These are phyloP conservation scores for Archips crataeganus DNA, from an alignment of 2,888 invertebrate species.

Conservation along the genomic window DNA sequence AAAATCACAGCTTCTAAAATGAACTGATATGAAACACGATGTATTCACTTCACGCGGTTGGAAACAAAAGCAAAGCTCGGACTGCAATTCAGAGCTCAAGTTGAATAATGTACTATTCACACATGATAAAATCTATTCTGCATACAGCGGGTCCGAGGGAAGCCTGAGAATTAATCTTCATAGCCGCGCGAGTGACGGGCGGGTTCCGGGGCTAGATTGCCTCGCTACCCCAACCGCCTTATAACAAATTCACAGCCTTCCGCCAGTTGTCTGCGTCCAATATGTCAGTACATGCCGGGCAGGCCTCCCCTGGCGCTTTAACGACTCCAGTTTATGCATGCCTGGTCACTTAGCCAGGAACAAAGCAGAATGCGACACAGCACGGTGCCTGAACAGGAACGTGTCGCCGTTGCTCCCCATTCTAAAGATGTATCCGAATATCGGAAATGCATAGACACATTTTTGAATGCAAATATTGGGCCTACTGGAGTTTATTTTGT, in stretches of 20 bases:
- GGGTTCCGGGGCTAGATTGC: constrained; percentile 32
- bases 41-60: constrained; percentile 45
- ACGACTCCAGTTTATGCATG: constrained; percentile 14
- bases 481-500: background rate
- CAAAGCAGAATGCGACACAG: background rate
- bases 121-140: constrained; percentile 34
- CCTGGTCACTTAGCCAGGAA: constrained; percentile 19
- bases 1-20: background rate
- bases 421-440: background rate
- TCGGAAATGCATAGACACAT: background rate
- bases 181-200: constrained; percentile 21
- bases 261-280: constrained; percentile 35
- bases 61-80: constrained; percentile 3
- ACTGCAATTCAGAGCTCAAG: constrained; percentile 12
- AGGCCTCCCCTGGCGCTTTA: constrained; percentile 19
- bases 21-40: background rate
- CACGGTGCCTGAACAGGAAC: background rate
- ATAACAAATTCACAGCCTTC: constrained; percentile 42
- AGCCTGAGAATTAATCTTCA: constrained; percentile 33
- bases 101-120: constrained; percentile 41
- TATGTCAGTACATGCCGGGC: constrained; percentile 35
- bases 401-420: background rate
- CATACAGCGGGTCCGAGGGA: constrained; percentile 23
- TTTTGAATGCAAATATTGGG: background rate
- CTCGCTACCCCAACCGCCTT: constrained; percentile 37